Evolutionary conservation across 2,113 vertebrate species (phyloP).

Genomic region (Strix uralensis): DNA sequence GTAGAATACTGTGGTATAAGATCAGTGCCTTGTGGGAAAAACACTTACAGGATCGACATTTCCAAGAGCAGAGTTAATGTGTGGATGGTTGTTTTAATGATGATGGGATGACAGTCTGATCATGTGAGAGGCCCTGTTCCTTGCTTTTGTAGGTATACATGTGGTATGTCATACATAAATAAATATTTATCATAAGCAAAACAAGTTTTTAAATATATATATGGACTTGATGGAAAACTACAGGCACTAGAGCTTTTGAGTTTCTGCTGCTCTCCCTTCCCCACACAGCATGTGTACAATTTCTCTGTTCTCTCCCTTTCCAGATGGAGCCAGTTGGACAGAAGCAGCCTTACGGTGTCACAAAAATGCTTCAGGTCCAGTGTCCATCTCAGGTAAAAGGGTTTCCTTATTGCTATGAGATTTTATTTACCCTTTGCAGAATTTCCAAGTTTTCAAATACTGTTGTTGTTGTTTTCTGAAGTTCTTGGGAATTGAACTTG

Average conservation of each 20-base stretch:
- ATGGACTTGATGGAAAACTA: not conserved
- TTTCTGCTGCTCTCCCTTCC: not conserved
- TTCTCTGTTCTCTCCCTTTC: not conserved
- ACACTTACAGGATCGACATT: not conserved
- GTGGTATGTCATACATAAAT: not conserved
- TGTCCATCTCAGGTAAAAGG: slow-evolving; percentile 74
- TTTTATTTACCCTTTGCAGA: not conserved
- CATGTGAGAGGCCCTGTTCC: not conserved
- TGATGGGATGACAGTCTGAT: not conserved
- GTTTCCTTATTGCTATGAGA: not conserved
- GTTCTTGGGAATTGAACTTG: not conserved
- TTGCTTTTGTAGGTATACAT: not conserved
- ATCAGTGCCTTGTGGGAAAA: not conserved
- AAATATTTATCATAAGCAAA: not conserved
- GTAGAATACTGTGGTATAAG: not conserved
- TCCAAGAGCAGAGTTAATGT: not conserved
- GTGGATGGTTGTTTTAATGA: not conserved
- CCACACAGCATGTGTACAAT: not conserved
- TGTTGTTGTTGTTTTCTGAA: not conserved
- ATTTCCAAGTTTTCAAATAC: not conserved
- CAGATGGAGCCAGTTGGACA: slow-evolving; percentile 70
- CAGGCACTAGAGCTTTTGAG: not conserved
- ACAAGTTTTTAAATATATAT: not conserved
- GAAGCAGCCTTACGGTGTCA: slow-evolving; percentile 35
- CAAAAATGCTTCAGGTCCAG: not conserved